Evolutionary conservation across 2,888 invertebrate species (phyloP), one percentile per base, ranked within the genome.

Genomic region (Chymomyza fuscimana): DNA sequence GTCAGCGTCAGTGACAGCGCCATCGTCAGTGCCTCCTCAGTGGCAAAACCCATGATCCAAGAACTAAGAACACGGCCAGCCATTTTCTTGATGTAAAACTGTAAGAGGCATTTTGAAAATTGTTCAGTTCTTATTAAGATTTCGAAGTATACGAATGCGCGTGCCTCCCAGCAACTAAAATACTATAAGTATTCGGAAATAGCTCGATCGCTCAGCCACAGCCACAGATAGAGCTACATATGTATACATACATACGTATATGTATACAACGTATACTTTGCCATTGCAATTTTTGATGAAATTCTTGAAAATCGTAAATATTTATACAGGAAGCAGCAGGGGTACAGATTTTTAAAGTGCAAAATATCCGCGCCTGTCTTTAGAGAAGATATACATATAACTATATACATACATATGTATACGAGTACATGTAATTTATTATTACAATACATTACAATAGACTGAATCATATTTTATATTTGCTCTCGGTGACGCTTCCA

Each of bases 101-200:
- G 89, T 89, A 90, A 91, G 89, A 89, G 89, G 86, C 79, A 76
- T 82, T 79, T 80, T 82, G 77, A 86, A 84, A 87, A 86, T 81
- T 71, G 74, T 86, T 91, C 91, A 91, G 91, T 91, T 90, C 90
- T 90, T 91, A 83, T 86, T 89, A 87, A 90, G 90, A 91, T 91
- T 90, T 90, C 88, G 87, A 87, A 88, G 88, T 88, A 90, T 77
- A 82, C 80, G 83, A 84, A 89, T 87, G 87, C 88, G 77, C 70
- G 75, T 73, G 70, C 70, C 66, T 73, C 74, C 65, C 72, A 71
- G 51, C 67, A 59, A 25, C 10, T 32, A 59, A 29, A n/a, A 59
- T 46, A 46, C 40, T 46, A 46, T 12, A 46, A 46, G 40, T 36
- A 46, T 46, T 46, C 40, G 12, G 12, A 46, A 46, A 46, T 46